These are phyloP conservation scores for Zaprionus taronus DNA, from an alignment of 1,140 invertebrate genomes.

Conservation along the genomic window DNA sequence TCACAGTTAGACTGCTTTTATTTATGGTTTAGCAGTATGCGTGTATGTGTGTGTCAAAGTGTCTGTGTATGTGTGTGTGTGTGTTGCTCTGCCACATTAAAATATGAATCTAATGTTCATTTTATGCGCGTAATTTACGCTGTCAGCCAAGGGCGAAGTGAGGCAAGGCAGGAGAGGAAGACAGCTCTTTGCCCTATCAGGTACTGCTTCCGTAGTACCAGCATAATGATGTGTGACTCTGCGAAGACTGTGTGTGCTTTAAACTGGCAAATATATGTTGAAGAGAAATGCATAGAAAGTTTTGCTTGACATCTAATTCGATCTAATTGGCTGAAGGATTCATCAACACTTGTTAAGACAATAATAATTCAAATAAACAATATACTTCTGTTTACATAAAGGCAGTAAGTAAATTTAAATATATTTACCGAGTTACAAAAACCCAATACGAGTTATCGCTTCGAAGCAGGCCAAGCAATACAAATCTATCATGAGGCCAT, in stretches of 20 bases:
- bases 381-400: no score
- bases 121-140: slow-evolving; percentile 82
- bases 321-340: no score
- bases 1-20: slow-evolving; percentile 53
- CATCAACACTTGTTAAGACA: no score
- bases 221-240: slow-evolving; percentile 24
- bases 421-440: background rate
- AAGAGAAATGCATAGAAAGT: background rate
- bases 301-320: no score
- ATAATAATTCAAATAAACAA: no score
- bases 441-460: background rate
- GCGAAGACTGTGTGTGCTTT: background rate
- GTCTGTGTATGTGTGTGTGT: slow-evolving; percentile 13
- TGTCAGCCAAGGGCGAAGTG: slow-evolving; percentile 49
- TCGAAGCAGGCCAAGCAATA: background rate
- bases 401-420: no score
- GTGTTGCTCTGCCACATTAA: slow-evolving; percentile 57
- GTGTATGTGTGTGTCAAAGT: background rate
- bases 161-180: background rate
- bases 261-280: background rate
- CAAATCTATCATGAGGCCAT: no score
- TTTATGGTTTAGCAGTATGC: slow-evolving; percentile 47
- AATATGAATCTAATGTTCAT: slow-evolving; percentile 83
- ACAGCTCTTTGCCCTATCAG: background rate
- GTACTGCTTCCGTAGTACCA: background rate